phyloP scores from a whole-genome alignment of 1,140 invertebrate genomes.

The Drosophila repletoides region DNA sequence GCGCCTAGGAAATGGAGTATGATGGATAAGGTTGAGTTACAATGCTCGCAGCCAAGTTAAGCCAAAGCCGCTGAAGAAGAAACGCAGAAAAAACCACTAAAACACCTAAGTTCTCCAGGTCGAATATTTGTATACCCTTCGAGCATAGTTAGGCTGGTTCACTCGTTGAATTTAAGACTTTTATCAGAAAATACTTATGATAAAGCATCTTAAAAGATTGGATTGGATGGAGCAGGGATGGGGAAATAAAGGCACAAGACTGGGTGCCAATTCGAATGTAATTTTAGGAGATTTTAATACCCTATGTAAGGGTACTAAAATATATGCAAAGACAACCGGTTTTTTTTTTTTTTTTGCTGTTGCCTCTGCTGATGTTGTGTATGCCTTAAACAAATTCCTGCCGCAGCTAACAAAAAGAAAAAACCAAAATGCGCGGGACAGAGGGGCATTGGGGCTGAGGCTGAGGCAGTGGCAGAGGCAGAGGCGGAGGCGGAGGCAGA shows the following conservation, averaged over 20 bases:
- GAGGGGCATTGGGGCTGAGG: neutral
- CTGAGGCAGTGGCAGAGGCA: neutral
- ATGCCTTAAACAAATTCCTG: conserved; percentile 68
- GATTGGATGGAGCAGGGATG: no score
- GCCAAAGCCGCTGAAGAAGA: conserved; percentile 18
- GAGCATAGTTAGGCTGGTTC: no score
- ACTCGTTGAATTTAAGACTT: no score
- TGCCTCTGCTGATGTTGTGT: conserved; percentile 37
- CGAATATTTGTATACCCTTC: no score
- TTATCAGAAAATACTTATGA: no score
- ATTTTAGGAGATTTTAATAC: no score
- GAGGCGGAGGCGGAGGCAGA: neutral
- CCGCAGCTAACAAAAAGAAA: conserved; percentile 13
- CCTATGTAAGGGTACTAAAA: no score
- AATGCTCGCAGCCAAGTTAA: conserved; percentile 7
- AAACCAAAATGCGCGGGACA: neutral
- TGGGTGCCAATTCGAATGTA: no score
- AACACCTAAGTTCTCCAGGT: no score
- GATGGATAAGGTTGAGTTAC: conserved; percentile 42
- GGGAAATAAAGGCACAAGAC: no score
- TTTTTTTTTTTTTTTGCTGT: conserved; percentile 28
- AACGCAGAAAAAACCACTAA: neutral
- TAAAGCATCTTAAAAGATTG: no score
- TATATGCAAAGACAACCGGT: conserved; percentile 61
- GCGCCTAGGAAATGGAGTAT: conserved; percentile 33